Conservation (phyloP, 2,113 vertebrate genomes). For the Dicerorhinus sumatrensis region DNA sequence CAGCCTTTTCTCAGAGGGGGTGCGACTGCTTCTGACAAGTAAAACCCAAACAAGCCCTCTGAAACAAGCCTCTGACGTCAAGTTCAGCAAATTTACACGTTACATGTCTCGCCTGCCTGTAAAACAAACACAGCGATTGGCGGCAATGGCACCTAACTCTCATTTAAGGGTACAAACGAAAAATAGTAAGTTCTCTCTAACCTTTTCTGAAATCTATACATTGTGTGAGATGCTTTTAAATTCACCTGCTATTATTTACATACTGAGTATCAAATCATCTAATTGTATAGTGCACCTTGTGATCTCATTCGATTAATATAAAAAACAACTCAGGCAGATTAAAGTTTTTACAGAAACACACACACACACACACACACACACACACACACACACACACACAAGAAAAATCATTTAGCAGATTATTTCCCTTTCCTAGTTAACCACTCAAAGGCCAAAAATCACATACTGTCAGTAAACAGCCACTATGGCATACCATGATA, state of each 20-base stretch:
- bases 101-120: neutral
- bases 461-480: neutral
- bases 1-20: neutral
- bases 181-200: neutral
- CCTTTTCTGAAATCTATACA: conserved; percentile 45
- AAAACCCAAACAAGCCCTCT: neutral
- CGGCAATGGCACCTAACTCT: neutral
- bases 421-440: neutral
- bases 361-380: too few relatives aligned
- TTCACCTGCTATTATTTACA: neutral
- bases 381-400: neutral
- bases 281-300: neutral
- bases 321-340: neutral
- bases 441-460: neutral
- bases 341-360: neutral
- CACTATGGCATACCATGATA: neutral
- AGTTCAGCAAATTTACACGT: neutral
- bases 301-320: neutral
- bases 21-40: neutral
- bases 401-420: neutral
- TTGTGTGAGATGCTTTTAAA: conserved; percentile 50
- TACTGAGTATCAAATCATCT: conserved; percentile 28
- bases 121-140: neutral
- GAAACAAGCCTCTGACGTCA: neutral
- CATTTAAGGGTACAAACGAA: conserved; percentile 50